Conservation (phyloP, 2,797 vertebrate genomes). For the Poeciliopsis infans region DNA sequence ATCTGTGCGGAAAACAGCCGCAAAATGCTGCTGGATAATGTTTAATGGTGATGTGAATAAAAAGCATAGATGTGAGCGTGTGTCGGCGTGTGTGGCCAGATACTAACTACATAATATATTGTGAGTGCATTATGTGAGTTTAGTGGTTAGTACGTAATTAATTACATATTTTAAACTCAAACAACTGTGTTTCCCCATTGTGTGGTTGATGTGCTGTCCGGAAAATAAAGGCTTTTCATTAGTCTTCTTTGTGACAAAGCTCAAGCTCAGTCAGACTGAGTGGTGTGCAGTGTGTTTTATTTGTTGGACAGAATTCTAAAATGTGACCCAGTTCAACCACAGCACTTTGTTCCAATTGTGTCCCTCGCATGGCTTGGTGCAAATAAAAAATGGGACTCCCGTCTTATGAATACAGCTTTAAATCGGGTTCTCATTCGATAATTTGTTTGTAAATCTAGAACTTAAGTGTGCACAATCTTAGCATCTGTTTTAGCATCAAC, state of each 20-base stretch:
- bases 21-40: conserved; percentile 43
- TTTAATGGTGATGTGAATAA: conserved; percentile 57
- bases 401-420: neutral
- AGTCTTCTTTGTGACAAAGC: neutral
- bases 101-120: neutral
- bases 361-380: neutral
- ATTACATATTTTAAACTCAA: conserved; percentile 6
- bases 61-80: conserved; percentile 13
- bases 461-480: neutral
- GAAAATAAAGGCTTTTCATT: neutral
- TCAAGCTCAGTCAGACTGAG: neutral
- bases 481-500: neutral
- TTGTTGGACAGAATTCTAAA: neutral
- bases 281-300: neutral
- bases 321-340: neutral
- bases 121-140: conserved; percentile 5
- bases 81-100: conserved; percentile 5
- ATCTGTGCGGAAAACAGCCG: conserved; percentile 46
- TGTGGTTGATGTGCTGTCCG: neutral
- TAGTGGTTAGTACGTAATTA: conserved; percentile 2
- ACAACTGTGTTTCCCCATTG: neutral
- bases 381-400: neutral
- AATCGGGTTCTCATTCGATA: neutral
- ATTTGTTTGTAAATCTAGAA: neutral
- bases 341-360: neutral